phyloP scores from a whole-genome alignment of 1,140 invertebrate genomes.

The Diprion similis region DNA sequence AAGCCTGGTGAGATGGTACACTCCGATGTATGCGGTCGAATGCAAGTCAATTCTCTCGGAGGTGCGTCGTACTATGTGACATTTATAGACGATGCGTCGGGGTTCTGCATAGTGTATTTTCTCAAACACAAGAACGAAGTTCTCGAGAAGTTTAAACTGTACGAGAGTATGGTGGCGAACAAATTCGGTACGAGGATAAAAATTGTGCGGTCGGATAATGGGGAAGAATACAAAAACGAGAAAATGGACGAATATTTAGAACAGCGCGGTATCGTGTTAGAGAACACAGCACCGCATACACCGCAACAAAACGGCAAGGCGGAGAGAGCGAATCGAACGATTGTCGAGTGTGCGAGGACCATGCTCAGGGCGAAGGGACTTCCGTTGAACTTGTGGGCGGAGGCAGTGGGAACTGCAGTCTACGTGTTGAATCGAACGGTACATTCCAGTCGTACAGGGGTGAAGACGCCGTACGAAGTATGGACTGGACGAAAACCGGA shows the following conservation, averaged over 20 bases:
- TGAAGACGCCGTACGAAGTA: conserved; percentile 22
- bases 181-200: conserved; percentile 30
- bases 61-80: conserved; percentile 25
- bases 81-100: conserved; percentile 27
- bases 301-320: conserved; percentile 51
- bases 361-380: conserved; percentile 47
- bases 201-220: conserved; percentile 29
- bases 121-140: conserved; percentile 31
- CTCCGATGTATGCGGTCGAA: conserved; percentile 29
- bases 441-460: neutral
- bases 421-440: conserved; percentile 41
- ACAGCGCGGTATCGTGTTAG: conserved; percentile 19
- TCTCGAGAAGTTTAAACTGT: conserved; percentile 28
- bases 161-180: conserved; percentile 24
- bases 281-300: conserved; percentile 41
- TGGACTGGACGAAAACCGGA: conserved; percentile 19
- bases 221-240: conserved; percentile 24
- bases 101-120: conserved; percentile 24
- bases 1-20: conserved; percentile 20
- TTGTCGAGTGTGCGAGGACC: conserved; percentile 47
- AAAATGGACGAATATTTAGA: neutral
- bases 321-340: conserved; percentile 50
- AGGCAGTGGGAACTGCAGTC: conserved; percentile 50
- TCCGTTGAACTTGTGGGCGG: conserved; percentile 25
- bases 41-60: conserved; percentile 18